Conservation (phyloP, 53 echinoderm and acorn worm species). For the Hippasteria phrygiana region DNA sequence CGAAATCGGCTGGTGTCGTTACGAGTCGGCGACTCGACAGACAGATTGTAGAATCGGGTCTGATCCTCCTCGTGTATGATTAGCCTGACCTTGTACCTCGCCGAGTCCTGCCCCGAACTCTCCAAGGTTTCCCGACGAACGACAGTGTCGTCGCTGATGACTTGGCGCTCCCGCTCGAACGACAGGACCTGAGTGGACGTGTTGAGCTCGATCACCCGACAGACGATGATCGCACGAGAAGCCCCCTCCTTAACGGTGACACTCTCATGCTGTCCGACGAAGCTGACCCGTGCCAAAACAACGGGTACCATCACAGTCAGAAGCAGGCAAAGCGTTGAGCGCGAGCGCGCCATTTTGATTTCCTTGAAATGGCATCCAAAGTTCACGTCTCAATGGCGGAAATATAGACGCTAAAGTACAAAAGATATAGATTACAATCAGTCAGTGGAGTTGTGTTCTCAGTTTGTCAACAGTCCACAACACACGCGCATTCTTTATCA, state of each 20-base stretch:
- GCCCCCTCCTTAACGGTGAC: conserved; percentile 31
- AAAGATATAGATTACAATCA: no score
- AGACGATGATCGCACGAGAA: not conserved
- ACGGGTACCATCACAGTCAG: not conserved
- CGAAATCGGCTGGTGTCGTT: conserved; percentile 19
- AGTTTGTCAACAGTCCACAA: no score
- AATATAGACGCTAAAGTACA: no score
- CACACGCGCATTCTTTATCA: no score
- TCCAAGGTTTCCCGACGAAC: not conserved
- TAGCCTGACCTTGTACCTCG: not conserved
- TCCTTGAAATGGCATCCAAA: not conserved
- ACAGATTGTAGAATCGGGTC: not conserved
- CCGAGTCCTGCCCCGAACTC: not conserved
- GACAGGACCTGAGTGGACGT: not conserved
- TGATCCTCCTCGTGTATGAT: not conserved
- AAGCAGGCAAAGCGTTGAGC: not conserved
- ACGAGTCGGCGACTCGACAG: conserved; percentile 2
- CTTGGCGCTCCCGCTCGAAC: not conserved
- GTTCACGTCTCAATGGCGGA: not conserved
- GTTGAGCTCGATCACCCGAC: conserved; percentile 3
- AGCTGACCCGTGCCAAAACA: not conserved
- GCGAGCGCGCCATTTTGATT: conserved; percentile 18
- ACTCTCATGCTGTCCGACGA: conserved; percentile 5
- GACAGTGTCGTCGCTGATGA: conserved; percentile 19
- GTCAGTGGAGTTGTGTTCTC: no score